Percentiles rank a stretch among this genome's conserved stretches.
These are phyloP conservation scores for Apamea epomidion DNA, from an alignment of 2,888 invertebrate genomes.

Conservation along the genomic window DNA sequence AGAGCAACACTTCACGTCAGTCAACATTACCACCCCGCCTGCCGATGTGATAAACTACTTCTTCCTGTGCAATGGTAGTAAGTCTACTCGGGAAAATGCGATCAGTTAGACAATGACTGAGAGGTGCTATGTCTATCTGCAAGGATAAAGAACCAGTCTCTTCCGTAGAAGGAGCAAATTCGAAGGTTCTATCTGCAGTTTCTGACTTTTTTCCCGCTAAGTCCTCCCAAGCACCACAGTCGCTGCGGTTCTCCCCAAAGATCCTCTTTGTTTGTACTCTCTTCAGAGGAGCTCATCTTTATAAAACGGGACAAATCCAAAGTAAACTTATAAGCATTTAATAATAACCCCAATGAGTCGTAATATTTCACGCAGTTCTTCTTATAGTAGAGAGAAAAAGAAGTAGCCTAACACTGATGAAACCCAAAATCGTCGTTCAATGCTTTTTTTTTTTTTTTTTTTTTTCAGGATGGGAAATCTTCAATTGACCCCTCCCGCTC, in stretches of 20 bases:
- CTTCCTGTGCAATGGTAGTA: slow-evolving; percentile 22
- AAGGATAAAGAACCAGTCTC: background rate
- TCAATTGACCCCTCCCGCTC: too few relatives aligned
- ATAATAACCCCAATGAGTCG: background rate
- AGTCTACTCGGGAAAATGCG: background rate
- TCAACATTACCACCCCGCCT: slow-evolving; percentile 23
- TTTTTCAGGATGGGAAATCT: too few relatives aligned
- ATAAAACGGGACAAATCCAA: background rate
- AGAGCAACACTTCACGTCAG: slow-evolving; percentile 6
- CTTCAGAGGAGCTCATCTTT: background rate
- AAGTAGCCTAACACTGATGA: background rate
- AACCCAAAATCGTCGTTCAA: background rate
- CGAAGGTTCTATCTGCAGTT: too few relatives aligned
- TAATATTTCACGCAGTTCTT: background rate
- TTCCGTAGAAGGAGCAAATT: background rate
- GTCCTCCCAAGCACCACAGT: background rate
- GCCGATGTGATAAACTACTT: slow-evolving; percentile 34
- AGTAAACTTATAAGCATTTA: background rate
- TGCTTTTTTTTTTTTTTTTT: too few relatives aligned
- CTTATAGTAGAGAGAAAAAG: background rate
- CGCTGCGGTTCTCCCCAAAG: background rate
- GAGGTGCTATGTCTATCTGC: background rate
- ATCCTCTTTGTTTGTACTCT: background rate
- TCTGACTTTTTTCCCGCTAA: background rate
- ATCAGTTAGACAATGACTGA: background rate